These are phyloP conservation scores for Zoanthus sociatus DNA, from an alignment of 92 coral and sea anemone species.

Conservation along the genomic window DNA sequence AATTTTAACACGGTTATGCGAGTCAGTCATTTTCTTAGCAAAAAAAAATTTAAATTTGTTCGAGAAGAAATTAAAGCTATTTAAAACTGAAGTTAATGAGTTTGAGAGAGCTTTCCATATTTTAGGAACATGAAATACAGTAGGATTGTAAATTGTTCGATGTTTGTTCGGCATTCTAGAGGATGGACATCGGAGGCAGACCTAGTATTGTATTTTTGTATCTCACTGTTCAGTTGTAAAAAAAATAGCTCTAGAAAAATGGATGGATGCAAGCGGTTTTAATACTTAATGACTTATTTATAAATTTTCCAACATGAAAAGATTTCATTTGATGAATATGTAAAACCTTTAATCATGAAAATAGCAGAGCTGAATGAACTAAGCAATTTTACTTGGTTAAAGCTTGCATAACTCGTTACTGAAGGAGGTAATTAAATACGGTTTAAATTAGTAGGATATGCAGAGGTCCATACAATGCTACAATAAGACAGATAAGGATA, in stretches of 20 bases:
- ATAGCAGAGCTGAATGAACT: constrained; percentile 6
- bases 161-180: not conserved
- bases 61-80: too few species aligned
- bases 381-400: not conserved
- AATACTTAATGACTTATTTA: too few species aligned
- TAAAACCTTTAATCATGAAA: not conserved
- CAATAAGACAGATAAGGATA: too few species aligned
- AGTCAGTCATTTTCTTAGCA: too few species aligned
- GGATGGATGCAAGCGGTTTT: too few species aligned
- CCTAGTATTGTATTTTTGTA: not conserved
- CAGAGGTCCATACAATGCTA: not conserved
- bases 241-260: not conserved
- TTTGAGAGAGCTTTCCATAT: too few species aligned
- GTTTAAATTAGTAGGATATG: not conserved
- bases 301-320: not conserved
- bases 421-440: not conserved
- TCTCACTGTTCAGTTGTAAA: not conserved
- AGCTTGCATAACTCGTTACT: constrained; percentile 8
- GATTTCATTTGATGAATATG: not conserved
- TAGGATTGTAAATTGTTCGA: too few species aligned
- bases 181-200: not conserved
- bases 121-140: too few species aligned
- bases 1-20: too few species aligned
- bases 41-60: too few species aligned
- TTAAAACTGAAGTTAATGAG: too few species aligned